Evolutionary conservation across 1,140 invertebrate species (phyloP), one percentile per base, ranked within the genome.

Genomic region (Campoletis sonorensis): DNA sequence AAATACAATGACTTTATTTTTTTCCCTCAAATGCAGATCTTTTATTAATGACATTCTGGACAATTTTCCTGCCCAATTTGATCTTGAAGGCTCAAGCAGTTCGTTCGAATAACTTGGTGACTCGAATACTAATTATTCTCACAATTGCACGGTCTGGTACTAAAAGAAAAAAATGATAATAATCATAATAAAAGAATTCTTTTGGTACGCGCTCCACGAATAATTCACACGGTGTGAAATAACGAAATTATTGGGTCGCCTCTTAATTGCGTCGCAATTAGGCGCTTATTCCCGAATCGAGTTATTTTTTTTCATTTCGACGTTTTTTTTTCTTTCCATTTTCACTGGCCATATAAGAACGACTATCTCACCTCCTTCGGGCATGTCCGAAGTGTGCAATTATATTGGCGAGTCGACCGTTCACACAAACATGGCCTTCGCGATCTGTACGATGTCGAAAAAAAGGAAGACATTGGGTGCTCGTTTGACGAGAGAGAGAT

Each of bases 241-340:
- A 67, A 23, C 61, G 23, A 15, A 27, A 67, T 67, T 58, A 23
- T 15, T 67, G 21, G 61, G n/a, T 26, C 61, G 21, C 10, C 4
- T 26, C 21, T 67, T 67, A 67, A 67, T 67, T 67, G 23, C 61
- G 61, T 15, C 21, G 61, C 61, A 67, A 67, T 67, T 67, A 67
- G 23, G 61, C 23, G 23, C 23, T 26, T 27, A 23, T 27, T 23
- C n/a, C 61, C 1, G 61, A n/a, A 15, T 67, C 61, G 61, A 64
- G n/a, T 23, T 30, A 4, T n/a, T n/a, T 58, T 58, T 58, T 23
- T 58, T 58, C 10, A 23, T 1, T n/a, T 1, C 16, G 40, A 45
- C 40, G 5, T 45, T 45, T 58, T 58, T 21, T 58, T 58, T 27
- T 0, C 4, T 67, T 13, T 15, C 10, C 61, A 26, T 67, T 67